Evolutionary conservation across 2,113 vertebrate genomes (phyloP).

Genomic region (Aspidoscelis tigris): DNA sequence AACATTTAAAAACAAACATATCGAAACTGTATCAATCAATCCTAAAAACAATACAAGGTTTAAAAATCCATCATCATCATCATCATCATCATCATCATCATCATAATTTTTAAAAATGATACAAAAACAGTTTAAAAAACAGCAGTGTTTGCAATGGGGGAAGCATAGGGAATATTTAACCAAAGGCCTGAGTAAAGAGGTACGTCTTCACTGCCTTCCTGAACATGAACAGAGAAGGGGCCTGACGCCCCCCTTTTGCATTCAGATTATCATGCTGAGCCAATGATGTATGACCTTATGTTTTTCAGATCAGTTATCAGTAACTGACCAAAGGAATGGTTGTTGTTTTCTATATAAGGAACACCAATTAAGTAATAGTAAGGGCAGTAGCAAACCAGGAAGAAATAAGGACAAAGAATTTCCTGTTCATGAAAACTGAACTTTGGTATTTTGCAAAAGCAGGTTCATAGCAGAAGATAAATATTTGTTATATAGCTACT

Average conservation of each 20-base stretch:
- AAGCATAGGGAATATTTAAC: too few relatives aligned
- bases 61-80: too few relatives aligned
- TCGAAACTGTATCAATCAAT: too few relatives aligned
- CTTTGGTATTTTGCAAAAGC: neutral
- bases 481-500: neutral
- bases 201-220: too few relatives aligned
- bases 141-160: too few relatives aligned
- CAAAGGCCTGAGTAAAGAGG: too few relatives aligned
- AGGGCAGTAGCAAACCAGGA: neutral
- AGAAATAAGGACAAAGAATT: neutral
- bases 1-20: too few relatives aligned
- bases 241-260: neutral
- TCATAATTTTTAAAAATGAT: too few relatives aligned
- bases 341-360: neutral
- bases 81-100: too few relatives aligned
- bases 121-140: too few relatives aligned
- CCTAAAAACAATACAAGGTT: too few relatives aligned
- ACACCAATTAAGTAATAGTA: neutral
- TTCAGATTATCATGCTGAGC: neutral
- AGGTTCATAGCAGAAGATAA: neutral
- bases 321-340: neutral
- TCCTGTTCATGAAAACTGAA: neutral
- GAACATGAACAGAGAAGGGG: too few relatives aligned
- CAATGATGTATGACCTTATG: neutral
- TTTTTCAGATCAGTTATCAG: neutral